Base-by-base conservation (phyloP, 1,140 invertebrate genomes). In the Eubasilissa regina region DNA sequence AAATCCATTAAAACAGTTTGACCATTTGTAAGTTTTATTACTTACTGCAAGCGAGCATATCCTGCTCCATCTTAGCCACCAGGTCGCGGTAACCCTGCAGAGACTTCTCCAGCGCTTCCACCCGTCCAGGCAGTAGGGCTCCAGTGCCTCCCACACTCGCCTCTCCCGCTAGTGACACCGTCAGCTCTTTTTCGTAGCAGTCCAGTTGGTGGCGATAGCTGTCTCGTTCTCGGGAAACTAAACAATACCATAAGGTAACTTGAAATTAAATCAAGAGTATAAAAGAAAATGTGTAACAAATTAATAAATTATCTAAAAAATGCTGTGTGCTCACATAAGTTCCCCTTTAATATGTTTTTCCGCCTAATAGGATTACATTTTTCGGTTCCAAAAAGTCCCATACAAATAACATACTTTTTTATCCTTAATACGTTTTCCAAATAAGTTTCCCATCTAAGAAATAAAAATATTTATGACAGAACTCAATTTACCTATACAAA, bases 131-230 rank as follows among this genome's bases (percentile, higher is more conserved):
- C 68, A 90, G 83, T 83, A 92, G 83, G 72, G 85, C 85, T 79
- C 86, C 84, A 17, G 85, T 85, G 35, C 87, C 86, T 84, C 83
- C 8, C 84, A 85, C 13, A 4, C 15, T 21, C 13, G 35, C 73
- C 82, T 77, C 76, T 86, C 87, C 86, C 21, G 85, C 84, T 73
- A 89, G 58, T 0, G 86, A 86, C 84, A 91, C 89, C 9, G 94
- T 94, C 75, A 94, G 87, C 87, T 96, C 95, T 84, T 93, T 94
- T 85, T 97, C 95, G 83, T 96, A 96, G 45, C 94, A 93, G 81
- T 96, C 94, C 47, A 96, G 84, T 79, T 96, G 93, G 75, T 93
- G 91, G 80, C 94, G 92, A 82, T 92, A 92, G 81, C 92, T 94
- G 83, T 97, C 95, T 68, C 95, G 89, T 85, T 95, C 94, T 68